phyloP scores from a whole-genome alignment of 2,113 vertebrate species.

The Sorex araneus region DNA sequence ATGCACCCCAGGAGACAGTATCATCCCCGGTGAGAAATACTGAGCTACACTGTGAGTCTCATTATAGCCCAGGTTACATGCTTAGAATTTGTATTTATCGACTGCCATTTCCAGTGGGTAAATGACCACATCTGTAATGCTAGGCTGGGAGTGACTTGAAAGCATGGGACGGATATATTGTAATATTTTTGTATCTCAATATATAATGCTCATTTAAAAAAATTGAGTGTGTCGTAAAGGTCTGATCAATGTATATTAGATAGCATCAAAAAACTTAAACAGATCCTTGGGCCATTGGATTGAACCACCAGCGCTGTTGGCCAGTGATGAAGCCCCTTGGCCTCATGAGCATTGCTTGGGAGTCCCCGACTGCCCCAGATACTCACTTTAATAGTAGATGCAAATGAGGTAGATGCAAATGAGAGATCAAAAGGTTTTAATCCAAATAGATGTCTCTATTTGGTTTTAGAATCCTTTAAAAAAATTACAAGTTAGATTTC shows the following conservation, averaged over 20 bases:
- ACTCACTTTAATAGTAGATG: background rate
- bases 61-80: background rate
- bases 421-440: background rate
- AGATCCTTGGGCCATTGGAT: background rate
- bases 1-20: background rate
- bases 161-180: background rate
- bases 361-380: too few relatives aligned
- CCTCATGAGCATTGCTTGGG: too few relatives aligned
- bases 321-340: too few relatives aligned
- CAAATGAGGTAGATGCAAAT: slow-evolving; percentile 11
- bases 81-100: background rate
- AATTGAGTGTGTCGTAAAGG: background rate
- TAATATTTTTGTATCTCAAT: background rate
- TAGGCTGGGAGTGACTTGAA: background rate
- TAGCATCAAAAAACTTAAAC: slow-evolving; percentile 36
- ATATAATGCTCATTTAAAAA: background rate
- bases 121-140: background rate
- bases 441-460: background rate
- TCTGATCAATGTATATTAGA: background rate
- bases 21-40: background rate
- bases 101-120: background rate
- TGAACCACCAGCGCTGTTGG: too few relatives aligned
- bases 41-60: background rate
- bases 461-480: background rate
- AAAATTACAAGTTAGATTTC: background rate